Evolutionary conservation across 2,113 vertebrate genomes (phyloP).

Genomic region (Sinocyclocheilus rhinocerous): DNA sequence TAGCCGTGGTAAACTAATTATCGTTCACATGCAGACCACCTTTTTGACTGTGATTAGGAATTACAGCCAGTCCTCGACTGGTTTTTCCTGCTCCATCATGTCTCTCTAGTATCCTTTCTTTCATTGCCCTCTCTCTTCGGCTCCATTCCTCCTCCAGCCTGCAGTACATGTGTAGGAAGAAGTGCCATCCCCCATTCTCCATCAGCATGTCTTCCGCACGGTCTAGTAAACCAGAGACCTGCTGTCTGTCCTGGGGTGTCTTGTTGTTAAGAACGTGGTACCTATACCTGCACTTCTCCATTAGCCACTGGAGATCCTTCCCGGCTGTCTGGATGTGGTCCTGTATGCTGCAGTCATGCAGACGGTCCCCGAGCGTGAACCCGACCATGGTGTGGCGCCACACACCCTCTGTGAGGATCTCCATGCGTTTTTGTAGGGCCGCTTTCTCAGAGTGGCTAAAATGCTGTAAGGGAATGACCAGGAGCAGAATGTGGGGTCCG

Average conservation of each 20-base stretch:
- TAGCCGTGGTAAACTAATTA: constrained; percentile 25
- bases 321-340: constrained; percentile 59
- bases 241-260: constrained; percentile 45
- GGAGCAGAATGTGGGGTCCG: constrained; percentile 37
- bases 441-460: constrained; percentile 11
- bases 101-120: constrained; percentile 44
- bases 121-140: constrained; percentile 58
- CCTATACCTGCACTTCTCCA: constrained; percentile 56
- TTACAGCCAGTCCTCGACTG: not conserved
- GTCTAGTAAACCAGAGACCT: constrained; percentile 60
- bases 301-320: constrained; percentile 51
- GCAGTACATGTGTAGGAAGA: constrained; percentile 63
- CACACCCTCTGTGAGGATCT: constrained; percentile 56
- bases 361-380: constrained; percentile 63
- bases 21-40: not conserved
- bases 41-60: too few relatives aligned
- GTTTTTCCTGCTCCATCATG: constrained; percentile 19
- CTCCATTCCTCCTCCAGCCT: constrained; percentile 63
- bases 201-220: constrained; percentile 59
- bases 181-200: constrained; percentile 64
- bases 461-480: constrained; percentile 39
- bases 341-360: constrained; percentile 47
- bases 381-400: constrained; percentile 65
- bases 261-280: constrained; percentile 60
- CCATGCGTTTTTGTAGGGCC: constrained; percentile 53